A percentile compares a stretch with the other conserved stretches of the same genome.
Conservation (phyloP, 2,888 invertebrate genomes). For the Andricus quercusramuli region DNA sequence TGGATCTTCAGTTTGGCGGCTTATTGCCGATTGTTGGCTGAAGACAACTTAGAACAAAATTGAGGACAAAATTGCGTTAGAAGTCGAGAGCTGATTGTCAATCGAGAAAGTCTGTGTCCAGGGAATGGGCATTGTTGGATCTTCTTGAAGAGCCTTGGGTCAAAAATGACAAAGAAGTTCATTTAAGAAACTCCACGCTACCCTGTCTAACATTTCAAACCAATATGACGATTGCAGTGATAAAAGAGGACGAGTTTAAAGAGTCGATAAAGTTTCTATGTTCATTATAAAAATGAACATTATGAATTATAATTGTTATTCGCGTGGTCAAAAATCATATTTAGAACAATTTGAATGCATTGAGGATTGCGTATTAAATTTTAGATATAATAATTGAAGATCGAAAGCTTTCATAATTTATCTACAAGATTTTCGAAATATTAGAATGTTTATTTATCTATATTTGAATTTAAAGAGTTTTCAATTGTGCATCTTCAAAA, state of each 20-base stretch:
- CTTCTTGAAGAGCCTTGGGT: background rate
- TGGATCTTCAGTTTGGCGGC: slow-evolving; percentile 67
- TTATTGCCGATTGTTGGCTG: slow-evolving; percentile 67
- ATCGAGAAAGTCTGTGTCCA: slow-evolving; percentile 36
- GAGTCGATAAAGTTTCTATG: background rate
- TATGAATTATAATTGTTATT: no score
- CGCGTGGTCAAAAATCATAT: no score
- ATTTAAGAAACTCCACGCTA: slow-evolving; percentile 30
- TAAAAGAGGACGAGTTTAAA: background rate
- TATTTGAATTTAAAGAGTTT: no score
- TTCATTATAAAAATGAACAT: no score
- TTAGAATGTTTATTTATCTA: no score
- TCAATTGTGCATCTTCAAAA: no score
- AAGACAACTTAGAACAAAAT: slow-evolving; percentile 63
- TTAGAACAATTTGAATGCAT: no score
- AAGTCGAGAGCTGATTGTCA: slow-evolving; percentile 56
- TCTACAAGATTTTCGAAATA: no score
- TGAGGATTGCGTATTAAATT: no score
- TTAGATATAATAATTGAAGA: no score
- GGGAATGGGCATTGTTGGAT: slow-evolving; percentile 36
- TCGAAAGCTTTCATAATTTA: no score
- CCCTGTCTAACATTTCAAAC: slow-evolving; percentile 5
- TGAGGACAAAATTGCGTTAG: slow-evolving; percentile 65
- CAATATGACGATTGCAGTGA: background rate
- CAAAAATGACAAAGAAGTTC: slow-evolving; percentile 29